Base-by-base conservation (phyloP, 2,113 vertebrate genomes). In the Stegastes partitus region DNA sequence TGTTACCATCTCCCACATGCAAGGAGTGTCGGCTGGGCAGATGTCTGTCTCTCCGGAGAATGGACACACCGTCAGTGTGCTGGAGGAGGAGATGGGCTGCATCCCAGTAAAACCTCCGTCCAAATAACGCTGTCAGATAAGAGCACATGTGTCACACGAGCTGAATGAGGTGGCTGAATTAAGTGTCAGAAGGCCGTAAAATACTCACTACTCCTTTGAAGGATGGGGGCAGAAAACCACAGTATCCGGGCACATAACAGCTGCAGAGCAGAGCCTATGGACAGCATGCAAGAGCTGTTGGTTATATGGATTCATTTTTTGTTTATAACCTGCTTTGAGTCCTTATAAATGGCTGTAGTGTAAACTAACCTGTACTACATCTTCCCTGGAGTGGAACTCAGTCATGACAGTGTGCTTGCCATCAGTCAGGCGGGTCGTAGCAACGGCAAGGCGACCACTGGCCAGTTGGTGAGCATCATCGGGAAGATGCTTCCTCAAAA, bases 31-130 rank as follows among this genome's bases (percentile, higher is more conserved):
- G 0, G 89, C 77, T 0, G 97, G 97, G 26, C 97, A 98, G 90
- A 98, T 97, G 83, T 98, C 97, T 0, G 93, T 91, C 72, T 97
- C 95, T 18, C 97, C 97, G 0, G 96, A 96, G 91, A 98, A 99
- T 0, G 97, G 96, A 44, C 93, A 97, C 74, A 98, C 95, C 0
- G 97, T 98, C 87, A 98, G 89, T 7, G 93, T 93, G 0, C 87
- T 89, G 0, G 89, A 91, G 87, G 91, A 54, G 18, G 78, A 15
- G 0, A 92, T 81, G 0, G 97, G 97, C 85, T 96, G 96, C 88
- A 97, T 94, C 73, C 92, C 87, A 0, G 94, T 97, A 83, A 98
- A 96, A 2, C 96, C 97, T 0, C 97, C 97, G 0, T 98, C 97
- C 0, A 98, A 79, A 4, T 97, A 98, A 19, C 95, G 87, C 97